These are phyloP conservation scores for Synergus japonicus DNA, from an alignment of 2,888 invertebrate genomes.

Conservation along the genomic window DNA sequence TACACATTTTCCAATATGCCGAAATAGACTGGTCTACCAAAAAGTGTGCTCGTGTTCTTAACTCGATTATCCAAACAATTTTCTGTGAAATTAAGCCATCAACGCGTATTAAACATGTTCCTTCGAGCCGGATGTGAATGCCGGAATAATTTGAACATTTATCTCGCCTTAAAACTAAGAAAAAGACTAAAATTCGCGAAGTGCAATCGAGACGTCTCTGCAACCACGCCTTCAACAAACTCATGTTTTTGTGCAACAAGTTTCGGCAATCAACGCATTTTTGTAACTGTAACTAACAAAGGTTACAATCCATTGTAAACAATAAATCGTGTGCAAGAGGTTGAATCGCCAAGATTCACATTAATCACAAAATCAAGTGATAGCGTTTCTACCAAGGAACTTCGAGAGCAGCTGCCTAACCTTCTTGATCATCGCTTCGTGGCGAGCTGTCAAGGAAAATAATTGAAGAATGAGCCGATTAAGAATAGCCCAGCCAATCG, in stretches of 20 bases:
- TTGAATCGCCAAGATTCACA: background rate
- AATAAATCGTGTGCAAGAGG: background rate
- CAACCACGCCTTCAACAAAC: background rate
- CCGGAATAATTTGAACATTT: too few species aligned
- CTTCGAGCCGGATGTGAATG: too few species aligned
- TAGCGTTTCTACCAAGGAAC: background rate
- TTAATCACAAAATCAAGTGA: too few species aligned
- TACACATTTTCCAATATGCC: background rate
- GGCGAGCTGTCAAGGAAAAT: background rate
- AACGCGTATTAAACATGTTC: background rate
- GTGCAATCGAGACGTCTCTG: background rate
- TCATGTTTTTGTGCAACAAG: background rate
- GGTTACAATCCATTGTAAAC: background rate
- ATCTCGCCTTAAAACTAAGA: too few species aligned
- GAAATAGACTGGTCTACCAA: background rate
- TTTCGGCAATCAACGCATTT: background rate
- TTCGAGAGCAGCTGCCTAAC: slow-evolving; percentile 2
- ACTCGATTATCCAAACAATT: background rate
- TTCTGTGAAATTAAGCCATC: background rate
- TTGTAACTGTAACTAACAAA: background rate
- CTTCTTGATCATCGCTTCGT: background rate
- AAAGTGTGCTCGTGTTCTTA: background rate
- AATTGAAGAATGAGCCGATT: background rate
- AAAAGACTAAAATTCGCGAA: too few species aligned
- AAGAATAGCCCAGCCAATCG: background rate